Evolutionary conservation across 2,113 vertebrate genomes (phyloP).

Genomic region (Hiodon tergisus): DNA sequence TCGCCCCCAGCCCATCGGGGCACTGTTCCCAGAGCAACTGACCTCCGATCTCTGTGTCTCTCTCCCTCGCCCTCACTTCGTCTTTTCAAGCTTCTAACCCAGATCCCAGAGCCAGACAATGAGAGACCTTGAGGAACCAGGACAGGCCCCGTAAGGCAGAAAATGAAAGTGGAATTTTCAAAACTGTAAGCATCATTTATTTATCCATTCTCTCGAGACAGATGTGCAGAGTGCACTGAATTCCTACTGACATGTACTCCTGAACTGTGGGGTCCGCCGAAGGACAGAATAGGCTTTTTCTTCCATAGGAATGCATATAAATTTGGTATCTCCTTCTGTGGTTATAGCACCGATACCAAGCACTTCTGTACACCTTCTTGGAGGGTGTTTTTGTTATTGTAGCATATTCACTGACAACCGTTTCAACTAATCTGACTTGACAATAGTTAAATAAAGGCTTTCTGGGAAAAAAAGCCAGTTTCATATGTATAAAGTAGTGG

Average conservation of each 20-base stretch:
- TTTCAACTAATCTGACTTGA: too few species aligned
- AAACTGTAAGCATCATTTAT: not conserved
- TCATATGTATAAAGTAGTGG: too few species aligned
- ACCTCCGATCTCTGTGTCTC: not conserved
- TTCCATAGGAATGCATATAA: too few species aligned
- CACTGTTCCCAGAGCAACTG: conserved; percentile 19
- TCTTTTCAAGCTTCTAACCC: conserved; percentile 4
- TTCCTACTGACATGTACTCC: not conserved
- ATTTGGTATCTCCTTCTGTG: too few species aligned
- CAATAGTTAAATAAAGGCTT: too few species aligned
- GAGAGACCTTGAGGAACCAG: not conserved
- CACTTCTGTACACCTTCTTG: too few species aligned
- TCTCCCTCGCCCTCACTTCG: not conserved
- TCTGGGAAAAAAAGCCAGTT: too few species aligned
- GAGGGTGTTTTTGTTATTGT: too few species aligned
- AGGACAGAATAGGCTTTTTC: too few species aligned
- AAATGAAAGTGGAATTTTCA: not conserved
- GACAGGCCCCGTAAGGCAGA: not conserved
- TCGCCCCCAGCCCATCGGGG: conserved; percentile 26
- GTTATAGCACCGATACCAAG: too few species aligned
- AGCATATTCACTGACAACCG: too few species aligned
- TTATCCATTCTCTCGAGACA: not conserved
- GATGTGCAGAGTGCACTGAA: not conserved
- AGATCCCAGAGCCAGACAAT: not conserved
- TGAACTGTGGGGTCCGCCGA: too few species aligned